Conservation (phyloP, 2,888 invertebrate genomes). For the Busseola fusca region DNA sequence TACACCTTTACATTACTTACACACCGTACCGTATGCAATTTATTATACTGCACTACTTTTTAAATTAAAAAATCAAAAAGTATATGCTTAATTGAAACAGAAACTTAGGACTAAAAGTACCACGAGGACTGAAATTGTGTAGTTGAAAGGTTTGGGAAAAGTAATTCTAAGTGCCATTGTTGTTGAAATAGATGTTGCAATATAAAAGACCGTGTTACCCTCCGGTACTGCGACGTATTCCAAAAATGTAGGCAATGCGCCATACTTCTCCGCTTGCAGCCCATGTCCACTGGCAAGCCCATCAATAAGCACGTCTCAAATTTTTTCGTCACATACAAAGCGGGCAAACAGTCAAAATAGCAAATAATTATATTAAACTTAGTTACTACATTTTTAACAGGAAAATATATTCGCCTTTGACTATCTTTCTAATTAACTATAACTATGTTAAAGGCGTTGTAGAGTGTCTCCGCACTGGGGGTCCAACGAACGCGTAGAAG, state of each 20-base stretch:
- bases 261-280: background rate
- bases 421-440: slow-evolving; percentile 1
- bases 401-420: slow-evolving; percentile 23
- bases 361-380: slow-evolving; percentile 11
- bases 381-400: slow-evolving; percentile 12
- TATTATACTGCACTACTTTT: background rate
- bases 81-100: background rate
- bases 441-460: slow-evolving; percentile 15
- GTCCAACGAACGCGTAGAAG: background rate
- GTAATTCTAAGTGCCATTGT: slow-evolving; percentile 25
- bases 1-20: slow-evolving; percentile 52
- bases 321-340: slow-evolving; percentile 5
- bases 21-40: slow-evolving; percentile 59
- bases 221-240: background rate
- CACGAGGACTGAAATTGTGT: slow-evolving; percentile 1
- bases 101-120: slow-evolving; percentile 21
- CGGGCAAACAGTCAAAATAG: slow-evolving; percentile 23
- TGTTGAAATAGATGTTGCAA: slow-evolving; percentile 38
- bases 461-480: slow-evolving; percentile 23
- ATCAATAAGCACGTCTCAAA: background rate
- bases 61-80: no score
- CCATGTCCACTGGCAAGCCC: background rate
- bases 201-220: slow-evolving; percentile 10
- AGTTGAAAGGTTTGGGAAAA: background rate
- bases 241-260: background rate